Base-by-base conservation (phyloP, 2,888 invertebrate species). In the Ariolimax columbianus region DNA sequence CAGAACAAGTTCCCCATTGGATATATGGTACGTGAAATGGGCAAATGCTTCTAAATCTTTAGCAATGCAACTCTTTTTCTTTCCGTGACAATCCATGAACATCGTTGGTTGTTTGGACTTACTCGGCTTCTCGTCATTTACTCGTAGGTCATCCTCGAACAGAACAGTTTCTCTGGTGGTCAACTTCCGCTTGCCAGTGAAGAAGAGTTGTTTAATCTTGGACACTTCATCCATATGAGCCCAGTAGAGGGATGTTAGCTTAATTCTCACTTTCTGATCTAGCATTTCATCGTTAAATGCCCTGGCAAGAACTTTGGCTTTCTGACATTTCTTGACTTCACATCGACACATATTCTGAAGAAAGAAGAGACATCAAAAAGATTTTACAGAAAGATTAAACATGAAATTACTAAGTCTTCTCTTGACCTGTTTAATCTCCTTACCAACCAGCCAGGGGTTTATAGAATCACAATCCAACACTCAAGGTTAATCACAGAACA, bases 171-270 rank as follows among this genome's bases (percentile, higher is more conserved):
- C 88, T 2, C 84, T 83, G 2, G 86, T 66, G 66, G 33, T 47
- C 33, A 87, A 81, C 23, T 77, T 78, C 26, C 87, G 77, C 68
- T 66, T 78, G 23, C 83, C 82, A 38, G 81, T 83, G n/a, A 84
- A 73, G 82, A 88, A 82, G 38, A 86, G 59, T 33, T 77, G 83
- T 68, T 87, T 87, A 30, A 87, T 83, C 6, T 82, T 51, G 3
- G 88, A 88, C 33, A 88, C 87, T 82, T 87, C 85, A 78, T 88
- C 88, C 79, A 88, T 82, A 19, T 80, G 85, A 14, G 88, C 88
- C 85, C 87, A 86, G 55, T 86, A 84, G 9, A 85, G 82, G 17
- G 83, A 75, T 14, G 86, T 82, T n/a, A 86, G 59, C 47, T 78
- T 72, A 70, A 88, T 77, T 36, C 68, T 77, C 0, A 68, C 47